Conservation (phyloP, 2,888 invertebrate genomes). For the Chymomyza fuscimana region DNA sequence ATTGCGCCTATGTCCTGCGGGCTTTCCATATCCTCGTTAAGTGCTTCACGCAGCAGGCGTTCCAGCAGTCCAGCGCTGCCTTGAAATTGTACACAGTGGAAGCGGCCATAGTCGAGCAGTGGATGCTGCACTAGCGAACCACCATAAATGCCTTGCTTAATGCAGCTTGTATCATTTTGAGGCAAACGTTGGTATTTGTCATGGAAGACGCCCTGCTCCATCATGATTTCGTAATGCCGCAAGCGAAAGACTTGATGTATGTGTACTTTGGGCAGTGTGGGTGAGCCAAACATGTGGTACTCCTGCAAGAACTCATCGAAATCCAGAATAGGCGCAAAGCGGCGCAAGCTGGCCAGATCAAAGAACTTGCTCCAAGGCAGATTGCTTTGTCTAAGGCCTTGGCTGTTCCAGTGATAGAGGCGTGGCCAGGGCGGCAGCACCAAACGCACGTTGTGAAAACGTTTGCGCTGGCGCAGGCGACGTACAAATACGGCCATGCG, state of each 20-base stretch:
- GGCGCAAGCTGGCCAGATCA: slow-evolving; percentile 87
- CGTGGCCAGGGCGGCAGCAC: slow-evolving; percentile 96
- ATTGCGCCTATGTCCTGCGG: slow-evolving; percentile 55
- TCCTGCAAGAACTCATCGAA: slow-evolving; percentile 88
- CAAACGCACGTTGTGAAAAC: slow-evolving; percentile 82
- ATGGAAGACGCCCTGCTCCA: slow-evolving; percentile 88
- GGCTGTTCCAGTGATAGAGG: slow-evolving; percentile 93
- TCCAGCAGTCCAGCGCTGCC: slow-evolving; percentile 85
- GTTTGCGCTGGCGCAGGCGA: slow-evolving; percentile 82
- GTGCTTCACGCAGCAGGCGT: slow-evolving; percentile 81
- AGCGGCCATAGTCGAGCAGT: slow-evolving; percentile 83
- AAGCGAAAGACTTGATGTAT: slow-evolving; percentile 90
- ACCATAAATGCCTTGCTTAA: slow-evolving; percentile 52
- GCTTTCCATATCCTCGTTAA: slow-evolving; percentile 46
- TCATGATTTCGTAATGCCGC: slow-evolving; percentile 92
- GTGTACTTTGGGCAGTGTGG: slow-evolving; percentile 71
- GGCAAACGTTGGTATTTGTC: slow-evolving; percentile 88
- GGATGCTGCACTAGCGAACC: slow-evolving; percentile 88
- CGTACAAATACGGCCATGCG: slow-evolving; percentile 91
- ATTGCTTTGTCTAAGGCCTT: slow-evolving; percentile 82
- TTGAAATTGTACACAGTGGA: slow-evolving; percentile 89
- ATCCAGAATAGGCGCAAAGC: slow-evolving; percentile 90
- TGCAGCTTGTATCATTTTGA: slow-evolving; percentile 76
- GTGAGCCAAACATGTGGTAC: slow-evolving; percentile 75
- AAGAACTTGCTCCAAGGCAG: slow-evolving; percentile 93